These are phyloP conservation scores for Cantharis nigra DNA, from an alignment of 2,888 invertebrate genomes.

Conservation along the genomic window DNA sequence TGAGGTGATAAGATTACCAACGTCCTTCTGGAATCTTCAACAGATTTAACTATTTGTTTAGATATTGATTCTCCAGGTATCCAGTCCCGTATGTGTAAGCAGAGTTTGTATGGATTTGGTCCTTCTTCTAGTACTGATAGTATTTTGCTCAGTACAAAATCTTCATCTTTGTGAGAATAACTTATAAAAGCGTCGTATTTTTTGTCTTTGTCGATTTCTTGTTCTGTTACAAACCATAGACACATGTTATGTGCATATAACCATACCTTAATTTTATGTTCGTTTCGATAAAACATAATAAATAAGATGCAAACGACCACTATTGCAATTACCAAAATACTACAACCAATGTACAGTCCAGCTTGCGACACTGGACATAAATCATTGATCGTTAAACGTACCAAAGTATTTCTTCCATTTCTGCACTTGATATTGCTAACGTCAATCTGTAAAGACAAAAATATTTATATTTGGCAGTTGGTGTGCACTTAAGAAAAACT, in stretches of 20 bases:
- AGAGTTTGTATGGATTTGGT: slow-evolving; percentile 67
- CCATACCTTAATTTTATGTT: slow-evolving; percentile 70
- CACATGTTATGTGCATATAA: slow-evolving; percentile 64
- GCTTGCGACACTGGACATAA: neutral
- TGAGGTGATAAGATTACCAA: slow-evolving; percentile 73
- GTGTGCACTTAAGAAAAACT: neutral
- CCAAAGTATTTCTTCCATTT: neutral
- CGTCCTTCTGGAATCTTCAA: slow-evolving; percentile 71
- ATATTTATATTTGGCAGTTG: neutral
- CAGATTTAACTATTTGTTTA: slow-evolving; percentile 71
- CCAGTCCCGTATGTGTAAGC: slow-evolving; percentile 77
- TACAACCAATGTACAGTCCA: neutral
- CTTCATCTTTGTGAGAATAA: slow-evolving; percentile 50
- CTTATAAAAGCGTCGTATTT: slow-evolving; percentile 80
- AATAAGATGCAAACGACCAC: slow-evolving; percentile 51
- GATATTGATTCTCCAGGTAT: slow-evolving; percentile 74
- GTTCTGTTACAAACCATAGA: slow-evolving; percentile 68
- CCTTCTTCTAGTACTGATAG: slow-evolving; percentile 62
- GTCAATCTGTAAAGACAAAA: neutral
- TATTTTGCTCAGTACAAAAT: neutral
- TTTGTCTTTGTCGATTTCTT: slow-evolving; percentile 69
- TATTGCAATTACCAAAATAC: neutral
- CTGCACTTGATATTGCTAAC: neutral
- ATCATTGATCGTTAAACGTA: neutral
- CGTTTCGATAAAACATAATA: slow-evolving; percentile 59